Evolutionary conservation across 2,797 vertebrate genomes (phyloP), one percentile per base, ranked within the genome.

Genomic region (Hoplostethus mediterraneus): DNA sequence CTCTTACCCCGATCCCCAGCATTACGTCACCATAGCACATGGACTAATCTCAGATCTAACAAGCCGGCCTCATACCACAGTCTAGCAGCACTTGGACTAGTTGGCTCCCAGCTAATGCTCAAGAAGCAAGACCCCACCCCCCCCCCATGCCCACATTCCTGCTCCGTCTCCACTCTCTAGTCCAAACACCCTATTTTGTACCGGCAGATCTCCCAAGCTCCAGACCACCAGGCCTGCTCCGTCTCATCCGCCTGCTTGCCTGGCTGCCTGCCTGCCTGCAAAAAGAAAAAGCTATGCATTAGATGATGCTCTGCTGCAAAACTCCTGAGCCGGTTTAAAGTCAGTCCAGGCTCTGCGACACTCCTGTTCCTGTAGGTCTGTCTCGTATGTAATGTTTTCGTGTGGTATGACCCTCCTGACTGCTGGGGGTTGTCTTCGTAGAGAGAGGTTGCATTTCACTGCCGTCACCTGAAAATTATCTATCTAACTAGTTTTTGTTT

Each of bases 201-300:
- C 54, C 75, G 54, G 65, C 55, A 17, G 16, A 21, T 3, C 59
- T 48, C 49, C 36, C 6, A 45, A 67, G 61, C 54, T 58, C 55
- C 11, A 31, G 51, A 4, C 44, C 65, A 21, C 12, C 55, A 9
- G 14, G 58, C 57, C 28, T 61, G 63, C 59, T 69, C 77, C 11
- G 3, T 48, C 62, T 63, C 5, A 11, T 54, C 53, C 31, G 30
- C 65, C 71, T 67, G 64, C 61, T 62, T 53, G 2, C 54, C 38
- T 45, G 17, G 11, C 38, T 45, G 17, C 13, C 40, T 57, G 68
- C 53, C 42, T 56, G 51, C 38, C 69, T 81, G 63, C 53, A 21
- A 21, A 21, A 21, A 28, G 17, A 69, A 47, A 62, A 76, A 79
- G 73, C 86, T 83, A 83, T 80, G 82, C 81, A 82, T n/a, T 65